phyloP scores from a whole-genome alignment of 2,113 vertebrate species.

The Neolamprologus sp. region DNA sequence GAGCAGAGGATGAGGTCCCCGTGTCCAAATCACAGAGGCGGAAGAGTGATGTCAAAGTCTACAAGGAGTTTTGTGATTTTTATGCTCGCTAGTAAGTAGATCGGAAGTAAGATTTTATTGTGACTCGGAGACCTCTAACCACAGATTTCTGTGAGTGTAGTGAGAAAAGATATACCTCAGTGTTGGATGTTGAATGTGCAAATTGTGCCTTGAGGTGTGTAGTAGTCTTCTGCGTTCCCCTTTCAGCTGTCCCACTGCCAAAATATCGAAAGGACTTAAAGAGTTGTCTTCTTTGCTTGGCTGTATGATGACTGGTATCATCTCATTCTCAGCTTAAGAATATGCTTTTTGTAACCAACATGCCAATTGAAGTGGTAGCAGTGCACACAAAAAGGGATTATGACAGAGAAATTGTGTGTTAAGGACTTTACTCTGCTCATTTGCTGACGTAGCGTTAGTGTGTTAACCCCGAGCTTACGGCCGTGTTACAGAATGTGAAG shows the following conservation, averaged over 20 bases:
- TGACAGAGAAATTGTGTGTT: neutral
- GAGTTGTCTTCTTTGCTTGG: neutral
- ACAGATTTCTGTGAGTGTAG: neutral
- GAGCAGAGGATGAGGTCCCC: conserved; percentile 75
- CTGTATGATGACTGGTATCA: neutral
- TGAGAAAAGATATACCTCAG: neutral
- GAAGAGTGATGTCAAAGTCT: conserved; percentile 91
- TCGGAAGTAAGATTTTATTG: neutral
- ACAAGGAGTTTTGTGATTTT: conserved; percentile 99
- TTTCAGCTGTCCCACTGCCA: neutral
- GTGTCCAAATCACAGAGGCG: conserved; percentile 86
- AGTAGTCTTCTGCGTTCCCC: neutral
- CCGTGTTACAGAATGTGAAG: conserved; percentile 25
- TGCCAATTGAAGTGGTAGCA: neutral
- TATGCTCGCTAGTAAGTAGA: conserved; percentile 93
- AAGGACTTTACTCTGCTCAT: neutral
- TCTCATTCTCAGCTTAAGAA: neutral
- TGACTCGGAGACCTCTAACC: neutral
- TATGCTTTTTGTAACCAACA: neutral
- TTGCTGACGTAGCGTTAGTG: neutral
- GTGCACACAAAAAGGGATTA: neutral
- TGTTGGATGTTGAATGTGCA: neutral
- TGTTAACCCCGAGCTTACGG: neutral
- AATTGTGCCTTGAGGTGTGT: neutral
- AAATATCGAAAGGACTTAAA: neutral